These are phyloP conservation scores for Busseola fusca DNA, from an alignment of 2,888 invertebrate genomes.

Conservation along the genomic window DNA sequence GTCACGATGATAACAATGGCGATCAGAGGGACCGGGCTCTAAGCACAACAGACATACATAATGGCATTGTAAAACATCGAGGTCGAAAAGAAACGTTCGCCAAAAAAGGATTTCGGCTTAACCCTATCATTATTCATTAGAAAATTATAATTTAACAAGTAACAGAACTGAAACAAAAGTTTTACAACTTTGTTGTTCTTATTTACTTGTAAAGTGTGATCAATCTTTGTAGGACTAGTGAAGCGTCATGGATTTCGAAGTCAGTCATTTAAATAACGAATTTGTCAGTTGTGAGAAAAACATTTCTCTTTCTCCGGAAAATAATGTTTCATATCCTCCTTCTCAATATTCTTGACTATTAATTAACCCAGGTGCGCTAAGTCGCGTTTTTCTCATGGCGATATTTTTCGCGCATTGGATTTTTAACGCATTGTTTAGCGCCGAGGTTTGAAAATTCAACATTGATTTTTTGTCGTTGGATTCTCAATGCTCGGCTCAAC, in stretches of 20 bases:
- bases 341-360: background rate
- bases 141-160: constrained; percentile 66
- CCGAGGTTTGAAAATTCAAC: too few species aligned
- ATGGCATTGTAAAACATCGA: constrained; percentile 38
- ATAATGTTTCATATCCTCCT: background rate
- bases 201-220: constrained; percentile 51
- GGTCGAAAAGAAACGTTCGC: constrained; percentile 50
- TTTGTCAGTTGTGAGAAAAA: background rate
- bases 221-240: constrained; percentile 36
- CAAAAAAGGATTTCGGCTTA: constrained; percentile 61
- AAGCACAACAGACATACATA: constrained; percentile 41
- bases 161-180: constrained; percentile 57
- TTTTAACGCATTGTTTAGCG: too few species aligned
- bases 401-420: too few species aligned
- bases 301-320: background rate
- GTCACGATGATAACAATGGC: constrained; percentile 27
- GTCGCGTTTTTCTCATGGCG: background rate
- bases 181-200: constrained; percentile 54
- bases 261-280: constrained; percentile 1
- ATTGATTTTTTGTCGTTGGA: background rate
- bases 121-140: constrained; percentile 51
- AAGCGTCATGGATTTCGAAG: constrained; percentile 1
- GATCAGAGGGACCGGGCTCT: constrained; percentile 27
- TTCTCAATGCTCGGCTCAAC: background rate
- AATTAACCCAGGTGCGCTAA: background rate